A percentile compares a stretch with the other conserved stretches of the same genome.
These are phyloP conservation scores for Heliconius eleuchia DNA, from an alignment of 1,140 invertebrate species.

Conservation along the genomic window DNA sequence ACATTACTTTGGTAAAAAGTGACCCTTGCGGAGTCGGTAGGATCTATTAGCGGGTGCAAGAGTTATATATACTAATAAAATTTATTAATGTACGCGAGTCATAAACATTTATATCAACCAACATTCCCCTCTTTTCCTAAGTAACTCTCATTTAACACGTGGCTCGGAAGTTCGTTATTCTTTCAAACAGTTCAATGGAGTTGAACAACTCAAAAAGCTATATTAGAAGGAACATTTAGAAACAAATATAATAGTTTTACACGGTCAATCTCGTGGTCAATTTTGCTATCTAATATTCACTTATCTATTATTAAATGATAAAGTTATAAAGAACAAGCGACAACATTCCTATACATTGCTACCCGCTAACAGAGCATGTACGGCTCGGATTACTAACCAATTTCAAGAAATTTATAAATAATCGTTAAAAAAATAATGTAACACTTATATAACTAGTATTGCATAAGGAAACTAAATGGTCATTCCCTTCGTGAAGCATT, in stretches of 20 bases:
- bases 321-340: conserved; percentile 13
- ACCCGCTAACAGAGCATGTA: conserved; percentile 49
- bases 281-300: conserved; percentile 21
- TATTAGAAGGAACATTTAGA: conserved; percentile 19
- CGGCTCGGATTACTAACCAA: conserved; percentile 47
- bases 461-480: conserved; percentile 76
- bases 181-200: conserved; percentile 28
- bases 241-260: conserved; percentile 26
- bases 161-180: conserved; percentile 30
- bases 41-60: conserved; percentile 52
- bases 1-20: conserved; percentile 72
- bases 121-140: conserved; percentile 35
- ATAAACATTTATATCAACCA: conserved; percentile 30
- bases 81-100: conserved; percentile 14
- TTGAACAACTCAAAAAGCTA: conserved; percentile 19
- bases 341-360: conserved; percentile 24
- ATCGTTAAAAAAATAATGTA: conserved; percentile 78
- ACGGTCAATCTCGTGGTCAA: conserved; percentile 3
- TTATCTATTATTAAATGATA: conserved; percentile 13
- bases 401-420: conserved; percentile 66
- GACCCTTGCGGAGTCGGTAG: conserved; percentile 50
- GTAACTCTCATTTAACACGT: conserved; percentile 23
- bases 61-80: conserved; percentile 33
- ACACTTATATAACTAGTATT: conserved; percentile 81
- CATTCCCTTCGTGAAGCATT: conserved; percentile 57